Percentiles rank a stretch among this genome's conserved stretches.
Conservation (phyloP, 2,888 invertebrate species). For the Dolomedes plantarius region DNA sequence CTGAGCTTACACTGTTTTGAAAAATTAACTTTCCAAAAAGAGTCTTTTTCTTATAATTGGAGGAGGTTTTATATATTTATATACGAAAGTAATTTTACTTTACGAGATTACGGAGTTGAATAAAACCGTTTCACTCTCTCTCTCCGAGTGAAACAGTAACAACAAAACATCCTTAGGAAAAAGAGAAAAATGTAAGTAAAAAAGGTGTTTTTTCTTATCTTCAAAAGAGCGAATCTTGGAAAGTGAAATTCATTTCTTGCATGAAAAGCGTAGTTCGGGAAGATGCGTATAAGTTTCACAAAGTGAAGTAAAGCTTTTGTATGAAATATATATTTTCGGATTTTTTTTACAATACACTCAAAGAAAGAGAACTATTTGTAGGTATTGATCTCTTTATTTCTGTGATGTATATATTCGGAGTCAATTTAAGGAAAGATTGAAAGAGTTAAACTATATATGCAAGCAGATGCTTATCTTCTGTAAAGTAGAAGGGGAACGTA, state of each 20-base stretch:
- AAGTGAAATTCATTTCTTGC: constrained; percentile 6
- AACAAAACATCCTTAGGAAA: not conserved
- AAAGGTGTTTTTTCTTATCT: not conserved
- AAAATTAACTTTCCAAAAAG: not conserved
- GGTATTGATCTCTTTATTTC: not conserved
- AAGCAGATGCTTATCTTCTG: too few relatives aligned
- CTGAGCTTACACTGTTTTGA: not conserved
- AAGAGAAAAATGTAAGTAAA: not conserved
- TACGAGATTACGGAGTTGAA: constrained; percentile 1
- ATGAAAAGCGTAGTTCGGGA: not conserved
- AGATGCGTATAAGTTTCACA: not conserved
- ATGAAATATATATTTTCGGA: not conserved
- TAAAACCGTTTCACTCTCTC: constrained; percentile 3
- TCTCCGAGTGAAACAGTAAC: not conserved
- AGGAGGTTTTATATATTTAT: not conserved
- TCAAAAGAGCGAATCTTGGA: not conserved
- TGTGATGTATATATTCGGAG: not conserved
- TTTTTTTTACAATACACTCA: not conserved
- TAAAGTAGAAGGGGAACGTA: too few relatives aligned
- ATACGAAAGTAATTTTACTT: constrained; percentile 15
- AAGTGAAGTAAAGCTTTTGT: not conserved
- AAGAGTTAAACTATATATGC: too few relatives aligned
- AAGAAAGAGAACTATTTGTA: not conserved
- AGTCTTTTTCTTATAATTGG: constrained; percentile 6
- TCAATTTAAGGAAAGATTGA: too few relatives aligned